These are phyloP conservation scores for Apostichopus parvimensis DNA, from an alignment of 35 echinoderm and acorn worm species.

Conservation along the genomic window DNA sequence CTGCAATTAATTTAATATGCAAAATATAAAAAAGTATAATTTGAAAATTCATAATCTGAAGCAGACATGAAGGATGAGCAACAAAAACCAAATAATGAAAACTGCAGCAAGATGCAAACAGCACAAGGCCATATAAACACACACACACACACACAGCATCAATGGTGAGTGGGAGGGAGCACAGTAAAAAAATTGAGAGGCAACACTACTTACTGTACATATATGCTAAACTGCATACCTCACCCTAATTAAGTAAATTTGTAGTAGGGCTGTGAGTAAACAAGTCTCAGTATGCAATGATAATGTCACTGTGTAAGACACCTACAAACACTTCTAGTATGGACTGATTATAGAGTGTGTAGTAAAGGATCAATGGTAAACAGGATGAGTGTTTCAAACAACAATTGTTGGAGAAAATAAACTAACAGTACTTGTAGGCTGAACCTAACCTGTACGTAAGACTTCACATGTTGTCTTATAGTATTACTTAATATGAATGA, in stretches of 20 bases:
- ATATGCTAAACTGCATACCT: background rate
- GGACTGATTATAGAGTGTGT: too few relatives aligned
- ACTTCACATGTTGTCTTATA: too few relatives aligned
- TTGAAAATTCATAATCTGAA: background rate
- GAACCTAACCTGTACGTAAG: too few relatives aligned
- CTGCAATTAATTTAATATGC: too few relatives aligned
- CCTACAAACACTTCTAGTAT: too few relatives aligned
- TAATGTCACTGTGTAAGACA: too few relatives aligned
- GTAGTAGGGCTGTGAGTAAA: background rate
- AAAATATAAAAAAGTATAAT: too few relatives aligned
- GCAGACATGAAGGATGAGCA: background rate
- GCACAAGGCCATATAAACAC: background rate
- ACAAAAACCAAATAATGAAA: background rate
- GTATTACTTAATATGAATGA: too few relatives aligned
- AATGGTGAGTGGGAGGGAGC: background rate
- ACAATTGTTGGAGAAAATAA: too few relatives aligned
- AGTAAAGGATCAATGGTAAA: too few relatives aligned
- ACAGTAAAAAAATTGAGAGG: background rate
- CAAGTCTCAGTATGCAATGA: background rate
- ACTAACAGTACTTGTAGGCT: too few relatives aligned
- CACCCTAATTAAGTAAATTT: background rate
- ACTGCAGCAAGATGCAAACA: background rate
- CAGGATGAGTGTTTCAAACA: too few relatives aligned
- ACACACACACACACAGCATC: background rate
- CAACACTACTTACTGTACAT: background rate